Base-by-base conservation (phyloP, 2,797 vertebrate species). In the Iguana delicatissima region DNA sequence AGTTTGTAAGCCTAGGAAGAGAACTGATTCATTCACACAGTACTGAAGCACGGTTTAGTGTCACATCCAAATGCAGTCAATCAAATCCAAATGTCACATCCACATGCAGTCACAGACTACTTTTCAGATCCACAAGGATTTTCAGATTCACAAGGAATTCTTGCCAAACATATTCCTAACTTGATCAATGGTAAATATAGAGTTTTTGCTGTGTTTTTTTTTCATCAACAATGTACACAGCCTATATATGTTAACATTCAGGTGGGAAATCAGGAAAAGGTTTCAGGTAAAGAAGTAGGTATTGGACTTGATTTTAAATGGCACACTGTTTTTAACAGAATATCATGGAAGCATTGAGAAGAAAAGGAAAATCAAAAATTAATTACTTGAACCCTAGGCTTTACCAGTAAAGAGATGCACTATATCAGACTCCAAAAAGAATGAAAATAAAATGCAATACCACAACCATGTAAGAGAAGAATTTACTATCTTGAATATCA, bases 271-370 rank as follows among this genome's bases (percentile, higher is more conserved):
- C 46, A 88, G 42, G 32, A 80, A 29, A 10, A 26, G 20, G 9
- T 67, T 69, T 88, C 22, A 57, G 80, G n/a, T 72, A 81, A 88
- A 69, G 69, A 88, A 69, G 59, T n/a, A 55, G 55, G 50, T 59
- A 59, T 8, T 26, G 24, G 26, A 16, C 5, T 29, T 74, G 3
- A 52, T 74, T 86, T 74, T 86, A 86, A 86, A 86, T 86, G 87
- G 35, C 35, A 80, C n/a, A 26, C 46, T 69, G 29, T 85, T 69
- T 50, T 50, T 18, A 35, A 69, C 0, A 69, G 42, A 67, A 24
- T 13, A 62, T 26, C 18, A 72, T 29, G 50, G 46, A 8, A 72
- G 14, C 20, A 12, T 85, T 52, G 35, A 52, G 12, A 52, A n/a
- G 18, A 55, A 81, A 57, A 57, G 32, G 52, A 64, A 81, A 94